Percentiles rank a stretch among this genome's conserved stretches.
phyloP scores from a whole-genome alignment of 2,113 vertebrate genomes.

The Eretmochelys imbricata region DNA sequence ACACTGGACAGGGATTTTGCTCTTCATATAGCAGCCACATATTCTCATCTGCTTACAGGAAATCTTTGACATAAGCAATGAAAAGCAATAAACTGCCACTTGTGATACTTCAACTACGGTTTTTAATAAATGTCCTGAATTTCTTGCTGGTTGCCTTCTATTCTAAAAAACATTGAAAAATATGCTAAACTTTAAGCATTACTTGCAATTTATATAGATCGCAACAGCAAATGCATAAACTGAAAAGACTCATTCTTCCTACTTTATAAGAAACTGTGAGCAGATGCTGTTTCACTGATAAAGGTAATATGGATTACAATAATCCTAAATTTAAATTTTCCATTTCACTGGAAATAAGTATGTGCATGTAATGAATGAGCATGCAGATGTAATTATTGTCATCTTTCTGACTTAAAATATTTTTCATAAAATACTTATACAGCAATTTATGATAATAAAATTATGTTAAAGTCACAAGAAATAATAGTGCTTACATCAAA shows the following conservation, averaged over 20 bases:
- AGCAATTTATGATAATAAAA: slow-evolving; percentile 47
- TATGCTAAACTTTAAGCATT: slow-evolving; percentile 46
- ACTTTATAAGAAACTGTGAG: slow-evolving; percentile 64
- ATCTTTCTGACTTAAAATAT: slow-evolving; percentile 60
- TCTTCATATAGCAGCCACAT: slow-evolving; percentile 3
- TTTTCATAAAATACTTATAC: slow-evolving; percentile 31
- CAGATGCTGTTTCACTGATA: slow-evolving; percentile 73
- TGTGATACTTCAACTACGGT: background rate
- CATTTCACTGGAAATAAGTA: slow-evolving; percentile 72
- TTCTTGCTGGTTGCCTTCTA: slow-evolving; percentile 18
- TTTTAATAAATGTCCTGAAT: background rate
- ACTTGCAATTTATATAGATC: slow-evolving; percentile 41
- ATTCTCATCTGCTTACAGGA: background rate
- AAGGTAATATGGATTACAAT: slow-evolving; percentile 73
- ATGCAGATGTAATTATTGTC: slow-evolving; percentile 70
- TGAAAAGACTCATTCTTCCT: slow-evolving; percentile 65
- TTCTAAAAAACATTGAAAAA: slow-evolving; percentile 53
- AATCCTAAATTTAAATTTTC: slow-evolving; percentile 77
- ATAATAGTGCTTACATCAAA: slow-evolving; percentile 20
- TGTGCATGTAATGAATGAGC: slow-evolving; percentile 51
- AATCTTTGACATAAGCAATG: background rate
- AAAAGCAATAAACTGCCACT: slow-evolving; percentile 3
- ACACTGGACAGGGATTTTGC: background rate
- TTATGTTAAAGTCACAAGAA: background rate
- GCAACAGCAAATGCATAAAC: slow-evolving; percentile 15